Percentiles rank a stretch among this genome's conserved stretches.
Conservation (phyloP, 2,888 invertebrate species). For the Tetragonula carbonaria region DNA sequence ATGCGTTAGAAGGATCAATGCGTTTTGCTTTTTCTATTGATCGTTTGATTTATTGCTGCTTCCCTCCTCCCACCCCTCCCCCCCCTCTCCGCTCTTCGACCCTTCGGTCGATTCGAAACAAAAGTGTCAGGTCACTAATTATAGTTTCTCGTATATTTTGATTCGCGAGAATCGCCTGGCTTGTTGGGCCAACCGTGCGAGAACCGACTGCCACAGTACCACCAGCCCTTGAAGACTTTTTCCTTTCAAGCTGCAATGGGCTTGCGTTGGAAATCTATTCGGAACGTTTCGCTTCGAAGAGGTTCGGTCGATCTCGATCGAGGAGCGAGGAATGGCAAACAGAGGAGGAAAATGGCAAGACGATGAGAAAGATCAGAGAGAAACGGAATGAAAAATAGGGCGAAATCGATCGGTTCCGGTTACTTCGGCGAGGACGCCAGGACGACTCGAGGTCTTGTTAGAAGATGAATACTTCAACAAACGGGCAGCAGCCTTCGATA, state of each 20-base stretch:
- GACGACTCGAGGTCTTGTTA: background rate
- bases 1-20: background rate
- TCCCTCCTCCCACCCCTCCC: background rate
- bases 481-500: conserved; percentile 25
- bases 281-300: too few relatives aligned
- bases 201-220: background rate
- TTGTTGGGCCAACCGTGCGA: conserved; percentile 2
- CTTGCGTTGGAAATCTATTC: too few relatives aligned
- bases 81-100: too few relatives aligned
- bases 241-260: too few relatives aligned
- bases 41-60: conserved; percentile 38
- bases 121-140: conserved; percentile 53
- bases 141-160: conserved; percentile 39
- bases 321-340: too few relatives aligned
- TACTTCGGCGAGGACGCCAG: background rate
- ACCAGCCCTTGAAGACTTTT: too few relatives aligned
- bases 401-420: conserved; percentile 14
- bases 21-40: background rate
- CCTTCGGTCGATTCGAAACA: conserved; percentile 26
- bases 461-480: conserved; percentile 30
- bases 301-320: too few relatives aligned
- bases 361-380: background rate
- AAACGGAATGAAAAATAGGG: background rate
- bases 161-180: background rate
- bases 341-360: background rate